Percentiles rank a stretch among this genome's conserved stretches.
Conservation (phyloP, 2,797 vertebrate species). For the Xerus rutilus region DNA sequence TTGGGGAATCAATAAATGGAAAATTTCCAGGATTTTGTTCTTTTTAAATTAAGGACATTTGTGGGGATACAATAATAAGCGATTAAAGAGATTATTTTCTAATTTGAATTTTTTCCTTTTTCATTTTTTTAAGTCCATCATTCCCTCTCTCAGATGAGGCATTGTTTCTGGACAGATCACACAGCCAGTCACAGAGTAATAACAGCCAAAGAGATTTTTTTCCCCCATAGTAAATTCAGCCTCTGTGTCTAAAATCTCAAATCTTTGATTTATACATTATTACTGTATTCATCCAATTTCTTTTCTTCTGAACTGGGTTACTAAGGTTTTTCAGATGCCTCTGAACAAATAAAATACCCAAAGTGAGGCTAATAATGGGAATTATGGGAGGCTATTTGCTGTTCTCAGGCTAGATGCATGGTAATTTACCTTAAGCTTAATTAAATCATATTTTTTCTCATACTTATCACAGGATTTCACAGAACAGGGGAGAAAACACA, state of each 20-base stretch:
- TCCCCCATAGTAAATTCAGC: constrained; percentile 39
- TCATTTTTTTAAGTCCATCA: not conserved
- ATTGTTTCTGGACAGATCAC: not conserved
- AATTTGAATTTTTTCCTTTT: constrained; percentile 20
- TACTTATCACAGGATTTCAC: constrained; percentile 40
- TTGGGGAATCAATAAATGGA: not conserved
- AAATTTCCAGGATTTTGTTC: not conserved
- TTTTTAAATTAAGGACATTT: not conserved
- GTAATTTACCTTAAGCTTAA: constrained; percentile 58
- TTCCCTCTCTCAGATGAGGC: not conserved
- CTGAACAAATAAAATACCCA: constrained; percentile 53
- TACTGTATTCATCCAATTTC: not conserved
- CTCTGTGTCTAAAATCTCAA: constrained; percentile 34
- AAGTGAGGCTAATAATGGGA: constrained; percentile 35
- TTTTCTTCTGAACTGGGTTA: not conserved
- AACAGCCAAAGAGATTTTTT: not conserved
- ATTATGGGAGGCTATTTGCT: not conserved
- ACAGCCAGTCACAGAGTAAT: not conserved
- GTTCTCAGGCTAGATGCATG: constrained; percentile 2
- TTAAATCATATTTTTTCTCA: constrained; percentile 60
- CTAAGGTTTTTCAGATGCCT: constrained; percentile 38
- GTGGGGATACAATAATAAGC: not conserved
- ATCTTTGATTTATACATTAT: constrained; percentile 4
- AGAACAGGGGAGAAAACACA: not conserved
- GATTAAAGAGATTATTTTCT: not conserved